These are phyloP conservation scores for Erebia aethiops DNA, from an alignment of 2,888 invertebrate species.

Conservation along the genomic window DNA sequence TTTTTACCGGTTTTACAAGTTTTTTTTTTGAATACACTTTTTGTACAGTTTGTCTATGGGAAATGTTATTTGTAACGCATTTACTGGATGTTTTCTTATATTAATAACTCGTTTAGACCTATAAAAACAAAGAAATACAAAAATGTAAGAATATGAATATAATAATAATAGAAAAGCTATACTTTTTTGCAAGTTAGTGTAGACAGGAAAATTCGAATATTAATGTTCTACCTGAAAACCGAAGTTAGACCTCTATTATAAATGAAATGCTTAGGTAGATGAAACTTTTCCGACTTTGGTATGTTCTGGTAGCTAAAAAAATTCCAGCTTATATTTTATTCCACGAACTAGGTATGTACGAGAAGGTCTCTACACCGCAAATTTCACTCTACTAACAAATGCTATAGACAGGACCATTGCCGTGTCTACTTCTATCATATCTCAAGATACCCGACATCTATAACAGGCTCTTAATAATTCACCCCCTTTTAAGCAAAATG, in stretches of 20 bases:
- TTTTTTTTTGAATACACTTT: slow-evolving; percentile 35
- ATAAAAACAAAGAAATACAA: too few species aligned
- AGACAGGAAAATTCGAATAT: neutral
- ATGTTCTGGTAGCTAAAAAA: too few species aligned
- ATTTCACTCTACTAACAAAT: slow-evolving; percentile 8
- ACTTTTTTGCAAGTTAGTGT: too few species aligned
- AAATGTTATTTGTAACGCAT: neutral
- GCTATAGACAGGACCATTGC: slow-evolving; percentile 4
- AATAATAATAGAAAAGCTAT: too few species aligned
- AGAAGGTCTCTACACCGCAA: neutral
- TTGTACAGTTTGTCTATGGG: slow-evolving; percentile 2
- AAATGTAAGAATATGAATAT: too few species aligned
- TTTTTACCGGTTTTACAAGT: slow-evolving; percentile 61
- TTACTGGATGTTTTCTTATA: neutral
- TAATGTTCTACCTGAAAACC: neutral
- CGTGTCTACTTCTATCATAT: slow-evolving; percentile 31
- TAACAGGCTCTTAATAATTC: slow-evolving; percentile 61
- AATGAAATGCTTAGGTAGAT: too few species aligned
- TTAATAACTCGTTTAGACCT: too few species aligned
- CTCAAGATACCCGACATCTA: slow-evolving; percentile 44
- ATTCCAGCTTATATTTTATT: neutral
- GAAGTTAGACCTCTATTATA: neutral
- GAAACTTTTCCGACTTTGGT: neutral
- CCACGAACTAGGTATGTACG: neutral
- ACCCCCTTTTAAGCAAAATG: slow-evolving; percentile 59